Percentiles rank a stretch among this genome's conserved stretches.
These are phyloP conservation scores for Agrochola lota DNA, from an alignment of 2,888 invertebrate species.

Conservation along the genomic window DNA sequence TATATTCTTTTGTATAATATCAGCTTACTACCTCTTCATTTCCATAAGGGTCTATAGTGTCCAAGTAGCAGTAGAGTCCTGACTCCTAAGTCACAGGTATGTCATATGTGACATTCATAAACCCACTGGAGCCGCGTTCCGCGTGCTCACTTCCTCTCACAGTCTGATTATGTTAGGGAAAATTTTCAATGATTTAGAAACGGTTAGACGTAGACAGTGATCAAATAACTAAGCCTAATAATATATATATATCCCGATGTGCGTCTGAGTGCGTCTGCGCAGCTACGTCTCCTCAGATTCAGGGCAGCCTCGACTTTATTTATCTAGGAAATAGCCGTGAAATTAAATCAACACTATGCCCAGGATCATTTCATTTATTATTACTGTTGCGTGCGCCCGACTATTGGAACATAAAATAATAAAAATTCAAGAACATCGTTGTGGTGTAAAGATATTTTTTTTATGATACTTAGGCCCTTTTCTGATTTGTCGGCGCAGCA, in stretches of 20 bases:
- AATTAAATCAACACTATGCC: constrained; percentile 18
- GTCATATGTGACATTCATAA: background rate
- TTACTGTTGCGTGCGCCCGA: background rate
- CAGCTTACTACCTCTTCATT: no score
- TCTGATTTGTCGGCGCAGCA: no score
- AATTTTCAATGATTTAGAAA: constrained; percentile 4
- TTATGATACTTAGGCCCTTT: background rate
- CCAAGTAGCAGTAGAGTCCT: no score
- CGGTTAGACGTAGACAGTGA: constrained; percentile 8
- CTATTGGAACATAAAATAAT: background rate
- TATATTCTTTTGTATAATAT: no score
- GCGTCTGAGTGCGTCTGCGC: background rate
- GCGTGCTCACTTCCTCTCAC: background rate
- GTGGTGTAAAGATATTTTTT: background rate
- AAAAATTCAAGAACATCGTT: background rate
- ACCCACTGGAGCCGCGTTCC: background rate
- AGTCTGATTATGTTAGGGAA: background rate
- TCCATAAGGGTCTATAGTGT: no score
- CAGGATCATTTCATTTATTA: constrained; percentile 20
- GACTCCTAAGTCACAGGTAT: no score
- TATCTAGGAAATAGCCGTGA: constrained; percentile 38
- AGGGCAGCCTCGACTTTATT: constrained; percentile 38
- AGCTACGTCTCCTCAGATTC: constrained; percentile 9
- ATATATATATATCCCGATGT: no score
- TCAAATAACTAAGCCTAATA: background rate